A percentile compares a stretch with the other conserved stretches of the same genome.
Evolutionary conservation across 2,888 invertebrate species (phyloP).

Genomic region (Hylaea fasciaria): DNA sequence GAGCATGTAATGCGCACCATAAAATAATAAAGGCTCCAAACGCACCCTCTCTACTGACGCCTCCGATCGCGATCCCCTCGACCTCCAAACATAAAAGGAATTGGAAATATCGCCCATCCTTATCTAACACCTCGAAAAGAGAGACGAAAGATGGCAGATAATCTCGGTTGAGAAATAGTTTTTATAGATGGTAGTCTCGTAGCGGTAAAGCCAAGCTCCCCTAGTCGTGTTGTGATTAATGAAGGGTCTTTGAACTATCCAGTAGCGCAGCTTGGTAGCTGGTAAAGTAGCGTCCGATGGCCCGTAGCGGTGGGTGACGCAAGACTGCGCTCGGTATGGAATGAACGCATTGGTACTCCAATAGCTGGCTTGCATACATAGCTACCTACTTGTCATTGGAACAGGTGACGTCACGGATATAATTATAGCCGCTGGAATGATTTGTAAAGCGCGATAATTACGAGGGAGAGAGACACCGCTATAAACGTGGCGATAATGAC

Average conservation of each 20-base stretch:
- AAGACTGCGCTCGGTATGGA: constrained; percentile 21
- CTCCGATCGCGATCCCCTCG: constrained; percentile 29
- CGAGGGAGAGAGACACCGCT: not conserved
- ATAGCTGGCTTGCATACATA: constrained; percentile 1
- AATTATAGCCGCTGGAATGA: not conserved
- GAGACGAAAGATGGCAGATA: constrained; percentile 34
- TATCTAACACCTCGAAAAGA: constrained; percentile 33
- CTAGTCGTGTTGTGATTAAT: constrained; percentile 54
- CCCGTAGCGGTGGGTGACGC: constrained; percentile 46
- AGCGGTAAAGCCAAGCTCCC: constrained; percentile 52
- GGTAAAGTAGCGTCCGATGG: constrained; percentile 42
- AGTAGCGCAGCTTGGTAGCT: constrained; percentile 35
- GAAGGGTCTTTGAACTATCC: constrained; percentile 65
- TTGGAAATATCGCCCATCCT: constrained; percentile 27
- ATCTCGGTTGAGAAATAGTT: constrained; percentile 38
- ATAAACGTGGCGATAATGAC: too few relatives aligned
- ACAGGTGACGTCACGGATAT: constrained; percentile 18
- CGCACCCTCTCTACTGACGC: constrained; percentile 1
- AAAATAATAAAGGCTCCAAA: constrained; percentile 2
- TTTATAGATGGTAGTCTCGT: constrained; percentile 38
- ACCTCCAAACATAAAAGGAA: constrained; percentile 14
- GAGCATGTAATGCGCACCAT: constrained; percentile 1
- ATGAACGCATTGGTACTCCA: constrained; percentile 28
- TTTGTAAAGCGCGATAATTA: not conserved
- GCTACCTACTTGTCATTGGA: constrained; percentile 1